Conservation (phyloP, 2,113 vertebrate species). For the Apteryx owenii region DNA sequence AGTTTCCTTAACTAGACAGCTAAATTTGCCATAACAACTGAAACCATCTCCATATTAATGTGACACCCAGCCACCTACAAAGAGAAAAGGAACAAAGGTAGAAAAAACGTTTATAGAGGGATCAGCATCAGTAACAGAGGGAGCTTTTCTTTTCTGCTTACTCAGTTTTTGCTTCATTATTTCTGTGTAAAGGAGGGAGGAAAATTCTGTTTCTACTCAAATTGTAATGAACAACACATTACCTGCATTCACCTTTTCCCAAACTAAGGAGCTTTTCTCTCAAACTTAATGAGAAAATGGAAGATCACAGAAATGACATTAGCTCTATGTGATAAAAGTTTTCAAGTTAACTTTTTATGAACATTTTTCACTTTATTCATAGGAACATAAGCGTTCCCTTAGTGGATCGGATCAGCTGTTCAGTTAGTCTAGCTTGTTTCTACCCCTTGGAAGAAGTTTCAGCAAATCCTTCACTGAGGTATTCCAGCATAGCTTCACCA, state of each 20-base stretch:
- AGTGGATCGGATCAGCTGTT: not conserved
- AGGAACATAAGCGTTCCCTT: not conserved
- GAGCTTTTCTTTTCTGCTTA: not conserved
- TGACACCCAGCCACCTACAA: not conserved
- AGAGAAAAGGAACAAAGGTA: rapidly evolving
- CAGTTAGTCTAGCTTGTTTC: not conserved
- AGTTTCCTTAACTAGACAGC: not conserved
- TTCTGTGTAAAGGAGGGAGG: not conserved
- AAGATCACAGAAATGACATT: not conserved
- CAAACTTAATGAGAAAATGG: not conserved
- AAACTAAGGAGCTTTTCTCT: not conserved
- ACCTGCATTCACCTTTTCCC: not conserved
- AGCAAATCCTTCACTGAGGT: not conserved
- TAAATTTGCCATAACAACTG: not conserved
- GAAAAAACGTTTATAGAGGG: not conserved
- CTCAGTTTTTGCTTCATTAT: not conserved
- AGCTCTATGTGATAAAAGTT: not conserved
- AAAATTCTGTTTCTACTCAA: not conserved
- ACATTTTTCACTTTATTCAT: not conserved
- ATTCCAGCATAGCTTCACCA: not conserved
- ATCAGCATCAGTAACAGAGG: not conserved
- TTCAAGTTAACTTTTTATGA: not conserved
- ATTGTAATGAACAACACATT: not conserved
- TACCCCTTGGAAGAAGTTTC: not conserved
- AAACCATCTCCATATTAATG: not conserved